Evolutionary conservation across 2,888 invertebrate species (phyloP).

Genomic region (Pinctada fucata): DNA sequence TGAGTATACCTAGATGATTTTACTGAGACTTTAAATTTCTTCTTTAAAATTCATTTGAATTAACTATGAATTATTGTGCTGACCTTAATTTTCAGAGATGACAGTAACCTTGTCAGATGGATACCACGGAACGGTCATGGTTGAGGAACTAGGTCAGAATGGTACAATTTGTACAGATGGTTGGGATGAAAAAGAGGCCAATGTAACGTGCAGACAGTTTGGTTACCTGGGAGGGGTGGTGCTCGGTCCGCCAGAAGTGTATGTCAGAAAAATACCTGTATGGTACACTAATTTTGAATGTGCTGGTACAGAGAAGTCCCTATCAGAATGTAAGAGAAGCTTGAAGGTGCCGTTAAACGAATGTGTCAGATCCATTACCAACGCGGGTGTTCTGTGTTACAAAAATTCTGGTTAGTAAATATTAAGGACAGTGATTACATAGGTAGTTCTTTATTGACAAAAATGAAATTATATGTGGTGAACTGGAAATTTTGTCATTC

Average conservation of each 20-base stretch:
- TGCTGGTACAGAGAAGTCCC: conserved; percentile 48
- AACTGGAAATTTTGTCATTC: too few species aligned
- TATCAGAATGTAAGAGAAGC: conserved; percentile 52
- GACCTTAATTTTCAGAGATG: conserved; percentile 40
- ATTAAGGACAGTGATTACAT: too few species aligned
- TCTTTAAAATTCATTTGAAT: too few species aligned
- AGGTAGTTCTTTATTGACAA: too few species aligned
- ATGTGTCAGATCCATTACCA: conserved; percentile 51
- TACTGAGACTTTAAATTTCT: too few species aligned
- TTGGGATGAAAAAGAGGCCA: conserved; percentile 63
- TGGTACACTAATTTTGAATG: conserved; percentile 59
- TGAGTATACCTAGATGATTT: too few species aligned
- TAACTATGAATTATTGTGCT: too few species aligned
- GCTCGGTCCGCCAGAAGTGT: conserved; percentile 50
- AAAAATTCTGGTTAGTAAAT: conserved; percentile 49
- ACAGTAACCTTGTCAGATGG: conserved; percentile 47
- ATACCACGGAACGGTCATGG: conserved; percentile 83
- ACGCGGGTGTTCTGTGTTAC: conserved; percentile 67
- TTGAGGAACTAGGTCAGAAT: conserved; percentile 84
- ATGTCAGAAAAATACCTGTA: conserved; percentile 45
- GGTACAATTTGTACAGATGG: conserved; percentile 79
- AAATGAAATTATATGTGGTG: too few species aligned
- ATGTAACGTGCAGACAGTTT: conserved; percentile 56
- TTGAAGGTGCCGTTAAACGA: conserved; percentile 37
- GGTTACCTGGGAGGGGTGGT: conserved; percentile 63